Evolutionary conservation across 2,113 vertebrate species (phyloP).

Genomic region (Notechis scutatus): DNA sequence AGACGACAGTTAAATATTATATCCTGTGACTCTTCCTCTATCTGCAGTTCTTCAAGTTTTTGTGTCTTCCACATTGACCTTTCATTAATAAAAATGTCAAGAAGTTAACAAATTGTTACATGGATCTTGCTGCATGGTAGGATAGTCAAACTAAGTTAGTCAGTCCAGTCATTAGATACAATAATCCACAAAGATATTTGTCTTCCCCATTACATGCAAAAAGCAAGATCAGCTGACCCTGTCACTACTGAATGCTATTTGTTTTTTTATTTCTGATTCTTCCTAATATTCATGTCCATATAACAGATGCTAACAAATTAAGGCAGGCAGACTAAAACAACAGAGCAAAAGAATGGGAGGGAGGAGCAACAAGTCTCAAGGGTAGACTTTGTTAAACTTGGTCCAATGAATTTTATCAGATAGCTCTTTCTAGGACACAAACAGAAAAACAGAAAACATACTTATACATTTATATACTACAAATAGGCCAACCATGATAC

Average conservation of each 20-base stretch:
- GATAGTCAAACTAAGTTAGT: neutral
- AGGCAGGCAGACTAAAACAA: neutral
- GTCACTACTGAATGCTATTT: neutral
- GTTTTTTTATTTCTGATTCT: neutral
- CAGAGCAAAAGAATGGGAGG: neutral
- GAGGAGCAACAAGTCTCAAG: neutral
- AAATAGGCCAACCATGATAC: neutral
- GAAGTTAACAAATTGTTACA: neutral
- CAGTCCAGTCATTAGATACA: neutral
- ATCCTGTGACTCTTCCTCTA: neutral
- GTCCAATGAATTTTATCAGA: neutral
- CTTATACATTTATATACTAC: neutral
- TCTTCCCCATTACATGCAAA: neutral
- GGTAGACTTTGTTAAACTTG: neutral
- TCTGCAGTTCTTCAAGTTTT: neutral
- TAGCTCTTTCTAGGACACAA: neutral
- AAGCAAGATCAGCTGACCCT: neutral
- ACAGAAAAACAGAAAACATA: neutral
- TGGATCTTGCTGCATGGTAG: neutral
- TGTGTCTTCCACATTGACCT: neutral
- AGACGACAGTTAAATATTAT: constrained; percentile 10
- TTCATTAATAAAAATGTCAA: neutral
- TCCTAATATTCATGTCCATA: neutral
- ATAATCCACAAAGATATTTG: neutral
- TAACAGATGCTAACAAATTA: neutral